Evolutionary conservation across 2,888 invertebrate species (phyloP), one percentile per base, ranked within the genome.

Genomic region (Trichopria drosophilae): DNA sequence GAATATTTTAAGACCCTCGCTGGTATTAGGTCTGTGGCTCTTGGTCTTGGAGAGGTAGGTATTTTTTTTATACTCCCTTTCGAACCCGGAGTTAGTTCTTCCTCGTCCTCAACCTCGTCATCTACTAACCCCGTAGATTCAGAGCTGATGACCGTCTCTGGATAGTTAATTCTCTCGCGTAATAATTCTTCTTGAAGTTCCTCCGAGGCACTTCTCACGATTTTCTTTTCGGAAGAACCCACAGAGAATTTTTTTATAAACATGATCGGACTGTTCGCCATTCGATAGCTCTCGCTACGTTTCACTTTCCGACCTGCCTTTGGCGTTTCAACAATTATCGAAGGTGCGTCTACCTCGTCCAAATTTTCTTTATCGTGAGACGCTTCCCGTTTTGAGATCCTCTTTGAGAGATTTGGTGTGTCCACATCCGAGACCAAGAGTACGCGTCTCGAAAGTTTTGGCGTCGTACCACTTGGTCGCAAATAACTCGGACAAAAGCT

Each of bases 241-340:
- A 32, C 24, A 4, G 22, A 19, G 40, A 72, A 61, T 41, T 71
- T 85, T 74, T 82, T 83, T 41, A 86, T 84, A 26, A 82, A 83
- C 76, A 84, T 80, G 57, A 84, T 80, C 18, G 84, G 84, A 60
- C 83, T 84, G 76, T 90, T 90, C 12, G 91, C 91, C 74, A 88
- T 81, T 59, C 89, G 84, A 71, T 91, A 91, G 76, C 90, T 91
- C 73, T 91, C 88, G 72, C 88, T 89, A 53, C 91, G 85, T 75
- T 88, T 88, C 36, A 90, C 79, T 77, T 83, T 84, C 1, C 72
- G 66, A 22, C 71, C 72, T 9, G 32, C 19, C 1, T 53, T 58
- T 20, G 58, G 29, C 1, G 49, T 37, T 10, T 61, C 57, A 1
- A 51, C 16, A 43, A 12, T 44, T 34, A 1, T 20, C 22, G 3